Percentiles rank a stretch among this genome's conserved stretches.
These are phyloP conservation scores for Leuciscus idus DNA, from an alignment of 2,113 vertebrate species.

Conservation along the genomic window DNA sequence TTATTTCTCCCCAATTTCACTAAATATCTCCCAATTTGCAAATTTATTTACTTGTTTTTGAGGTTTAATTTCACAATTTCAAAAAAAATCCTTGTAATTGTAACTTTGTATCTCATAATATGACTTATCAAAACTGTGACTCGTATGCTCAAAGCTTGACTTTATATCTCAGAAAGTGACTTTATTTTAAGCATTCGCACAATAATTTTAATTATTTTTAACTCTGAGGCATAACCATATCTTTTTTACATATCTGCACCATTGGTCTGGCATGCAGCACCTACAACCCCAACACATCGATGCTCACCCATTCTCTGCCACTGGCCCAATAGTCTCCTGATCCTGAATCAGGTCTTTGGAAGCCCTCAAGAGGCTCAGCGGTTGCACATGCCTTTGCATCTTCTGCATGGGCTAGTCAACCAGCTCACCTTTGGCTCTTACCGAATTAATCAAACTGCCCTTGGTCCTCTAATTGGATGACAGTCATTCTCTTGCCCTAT, in stretches of 20 bases:
- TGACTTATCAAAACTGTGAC: background rate
- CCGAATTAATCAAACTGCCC: constrained; percentile 78
- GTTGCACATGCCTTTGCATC: constrained; percentile 67
- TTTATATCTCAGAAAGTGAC: background rate
- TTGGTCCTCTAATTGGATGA: constrained; percentile 77
- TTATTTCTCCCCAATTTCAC: background rate
- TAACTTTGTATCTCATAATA: background rate
- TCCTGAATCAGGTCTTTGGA: constrained; percentile 62
- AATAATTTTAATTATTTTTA: background rate
- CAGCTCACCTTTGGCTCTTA: constrained; percentile 68
- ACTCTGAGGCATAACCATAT: background rate
- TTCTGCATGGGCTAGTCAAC: constrained; percentile 69
- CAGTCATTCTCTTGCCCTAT: constrained; percentile 72
- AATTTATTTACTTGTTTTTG: no score
- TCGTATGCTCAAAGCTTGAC: background rate
- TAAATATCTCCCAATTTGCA: no score
- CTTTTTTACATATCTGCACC: background rate
- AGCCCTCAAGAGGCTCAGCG: constrained; percentile 63
- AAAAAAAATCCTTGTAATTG: background rate
- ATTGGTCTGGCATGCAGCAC: background rate
- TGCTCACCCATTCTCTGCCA: constrained; percentile 32
- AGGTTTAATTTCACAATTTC: background rate
- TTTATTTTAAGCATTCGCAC: background rate
- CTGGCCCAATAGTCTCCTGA: constrained; percentile 62
- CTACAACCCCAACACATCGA: background rate